A percentile compares a stretch with the other conserved stretches of the same genome.
Evolutionary conservation across 2,888 invertebrate species (phyloP).

Genomic region (Callimorpha dominula): DNA sequence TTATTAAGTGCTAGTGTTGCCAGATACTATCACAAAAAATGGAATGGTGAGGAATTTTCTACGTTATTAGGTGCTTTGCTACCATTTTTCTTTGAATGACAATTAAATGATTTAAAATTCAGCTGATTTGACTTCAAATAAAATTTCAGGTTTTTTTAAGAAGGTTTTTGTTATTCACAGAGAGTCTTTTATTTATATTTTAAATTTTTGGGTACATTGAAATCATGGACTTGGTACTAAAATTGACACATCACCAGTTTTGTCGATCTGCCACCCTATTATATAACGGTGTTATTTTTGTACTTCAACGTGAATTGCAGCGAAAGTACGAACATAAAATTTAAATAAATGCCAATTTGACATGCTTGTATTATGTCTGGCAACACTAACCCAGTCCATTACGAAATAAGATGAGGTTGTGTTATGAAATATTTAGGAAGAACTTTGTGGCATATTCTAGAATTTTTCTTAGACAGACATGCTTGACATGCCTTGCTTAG

Average conservation of each 20-base stretch:
- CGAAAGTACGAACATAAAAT: neutral
- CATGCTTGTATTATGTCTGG: constrained; percentile 1
- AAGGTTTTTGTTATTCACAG: neutral
- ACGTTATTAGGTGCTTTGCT: neutral
- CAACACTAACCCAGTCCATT: constrained; percentile 63
- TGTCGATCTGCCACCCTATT: neutral
- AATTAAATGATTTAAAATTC: neutral
- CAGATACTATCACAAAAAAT: constrained; percentile 2
- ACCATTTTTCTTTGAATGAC: neutral
- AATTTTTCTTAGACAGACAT: constrained; percentile 55
- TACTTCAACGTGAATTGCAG: neutral
- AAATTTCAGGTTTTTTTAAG: neutral
- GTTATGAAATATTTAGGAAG: constrained; percentile 65
- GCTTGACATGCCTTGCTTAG: constrained; percentile 36
- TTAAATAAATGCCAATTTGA: neutral
- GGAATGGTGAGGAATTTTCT: neutral
- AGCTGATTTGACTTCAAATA: neutral
- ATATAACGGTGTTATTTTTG: neutral
- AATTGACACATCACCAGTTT: neutral
- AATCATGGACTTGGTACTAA: neutral
- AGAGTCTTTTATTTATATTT: neutral
- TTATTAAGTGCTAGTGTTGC: constrained; percentile 39
- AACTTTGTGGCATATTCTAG: constrained; percentile 61
- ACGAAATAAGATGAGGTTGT: constrained; percentile 80
- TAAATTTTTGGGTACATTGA: neutral